Evolutionary conservation across 2,797 vertebrate species (phyloP).

Genomic region (Danionella dracula): DNA sequence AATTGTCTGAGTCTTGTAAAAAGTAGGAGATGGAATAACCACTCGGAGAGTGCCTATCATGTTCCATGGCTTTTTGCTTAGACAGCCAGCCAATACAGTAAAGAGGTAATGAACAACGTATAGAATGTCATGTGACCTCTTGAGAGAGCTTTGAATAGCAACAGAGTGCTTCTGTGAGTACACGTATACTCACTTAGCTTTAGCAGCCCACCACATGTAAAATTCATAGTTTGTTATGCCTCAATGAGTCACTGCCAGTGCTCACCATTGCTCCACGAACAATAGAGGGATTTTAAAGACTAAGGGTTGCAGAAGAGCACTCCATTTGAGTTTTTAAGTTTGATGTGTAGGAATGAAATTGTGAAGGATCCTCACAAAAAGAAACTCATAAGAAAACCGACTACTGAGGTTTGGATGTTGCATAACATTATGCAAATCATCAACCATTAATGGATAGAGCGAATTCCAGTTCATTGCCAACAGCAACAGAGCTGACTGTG

Average conservation of each 20-base stretch:
- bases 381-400: too few species aligned
- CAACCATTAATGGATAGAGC: not conserved
- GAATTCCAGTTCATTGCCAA: not conserved
- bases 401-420: too few species aligned
- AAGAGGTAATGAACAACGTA: constrained; percentile 43
- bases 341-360: too few species aligned
- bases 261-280: too few species aligned
- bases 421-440: not conserved
- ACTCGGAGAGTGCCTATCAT: constrained; percentile 38
- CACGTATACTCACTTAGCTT: not conserved
- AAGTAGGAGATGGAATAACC: constrained; percentile 33
- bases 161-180: constrained; percentile 13
- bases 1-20: constrained; percentile 35
- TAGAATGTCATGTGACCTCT: constrained; percentile 39
- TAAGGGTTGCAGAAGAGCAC: too few species aligned
- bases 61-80: constrained; percentile 44
- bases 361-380: too few species aligned
- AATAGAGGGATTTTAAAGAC: too few species aligned
- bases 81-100: constrained; percentile 36
- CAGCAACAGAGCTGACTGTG: not conserved
- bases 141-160: constrained; percentile 40
- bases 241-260: not conserved
- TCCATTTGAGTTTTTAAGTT: too few species aligned
- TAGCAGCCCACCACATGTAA: not conserved
- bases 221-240: not conserved